Conservation (phyloP, 2,113 vertebrate genomes). For the Hyperopisus bebe region DNA sequence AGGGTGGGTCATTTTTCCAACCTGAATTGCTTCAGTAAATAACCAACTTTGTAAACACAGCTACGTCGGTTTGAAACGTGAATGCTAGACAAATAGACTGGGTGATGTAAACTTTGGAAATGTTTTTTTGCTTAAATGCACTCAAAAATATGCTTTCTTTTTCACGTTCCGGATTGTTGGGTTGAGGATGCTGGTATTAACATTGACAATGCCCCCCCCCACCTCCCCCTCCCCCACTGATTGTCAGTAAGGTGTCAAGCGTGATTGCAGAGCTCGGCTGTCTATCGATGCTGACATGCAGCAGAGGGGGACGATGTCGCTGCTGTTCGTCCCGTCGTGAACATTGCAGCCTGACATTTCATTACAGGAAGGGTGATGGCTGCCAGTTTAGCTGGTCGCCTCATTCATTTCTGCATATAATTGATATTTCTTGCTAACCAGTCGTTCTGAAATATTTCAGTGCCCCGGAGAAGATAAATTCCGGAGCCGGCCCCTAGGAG, state of each 20-base stretch:
- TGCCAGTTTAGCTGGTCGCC: not conserved
- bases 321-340: not conserved
- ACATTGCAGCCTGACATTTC: not conserved
- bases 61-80: not conserved
- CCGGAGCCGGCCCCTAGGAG: not conserved
- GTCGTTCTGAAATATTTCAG: not conserved
- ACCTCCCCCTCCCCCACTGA: not conserved
- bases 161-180: not conserved
- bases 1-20: not conserved
- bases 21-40: not conserved
- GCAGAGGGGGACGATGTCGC: not conserved
- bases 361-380: not conserved
- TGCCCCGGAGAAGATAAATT: not conserved
- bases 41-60: not conserved
- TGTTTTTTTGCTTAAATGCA: not conserved
- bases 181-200: not conserved
- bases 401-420: not conserved
- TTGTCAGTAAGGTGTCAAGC: not conserved
- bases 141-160: not conserved
- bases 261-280: not conserved
- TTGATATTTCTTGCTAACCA: not conserved
- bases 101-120: constrained; percentile 2
- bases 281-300: not conserved
- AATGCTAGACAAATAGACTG: not conserved
- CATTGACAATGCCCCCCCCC: not conserved